These are phyloP conservation scores for Drosophila athabasca DNA, from an alignment of 1,140 invertebrate species.

Conservation along the genomic window DNA sequence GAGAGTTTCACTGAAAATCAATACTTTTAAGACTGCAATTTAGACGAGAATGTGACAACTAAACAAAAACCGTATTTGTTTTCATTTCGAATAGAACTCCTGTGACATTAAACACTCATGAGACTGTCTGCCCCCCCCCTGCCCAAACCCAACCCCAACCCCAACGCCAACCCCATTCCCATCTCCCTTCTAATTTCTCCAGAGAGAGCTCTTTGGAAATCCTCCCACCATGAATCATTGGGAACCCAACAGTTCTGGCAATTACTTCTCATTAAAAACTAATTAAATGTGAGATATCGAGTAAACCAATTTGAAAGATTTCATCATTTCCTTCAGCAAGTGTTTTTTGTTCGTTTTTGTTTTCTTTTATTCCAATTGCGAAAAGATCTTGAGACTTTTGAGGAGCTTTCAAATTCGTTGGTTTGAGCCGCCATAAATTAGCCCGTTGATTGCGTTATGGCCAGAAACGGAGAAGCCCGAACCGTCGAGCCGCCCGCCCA, in stretches of 20 bases:
- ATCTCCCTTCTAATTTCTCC: too few species aligned
- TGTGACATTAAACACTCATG: too few species aligned
- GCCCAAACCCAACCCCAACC: too few species aligned
- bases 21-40: too few species aligned
- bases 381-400: constrained; percentile 18
- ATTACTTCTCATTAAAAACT: constrained; percentile 71
- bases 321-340: constrained; percentile 53
- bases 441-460: neutral
- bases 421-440: constrained; percentile 27
- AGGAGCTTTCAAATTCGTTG: constrained; percentile 12
- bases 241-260: constrained; percentile 25
- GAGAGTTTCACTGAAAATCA: too few species aligned
- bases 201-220: too few species aligned
- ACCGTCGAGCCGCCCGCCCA: neutral
- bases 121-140: too few species aligned
- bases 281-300: constrained; percentile 48
- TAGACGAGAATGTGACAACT: too few species aligned
- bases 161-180: too few species aligned
- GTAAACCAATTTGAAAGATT: constrained; percentile 51
- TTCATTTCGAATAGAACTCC: too few species aligned
- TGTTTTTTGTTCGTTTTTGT: constrained; percentile 23
- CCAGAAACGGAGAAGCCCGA: neutral
- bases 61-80: too few species aligned
- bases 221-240: neutral
- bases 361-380: constrained; percentile 29